phyloP scores from a whole-genome alignment of 2,797 vertebrate species.

The Neostethus bicornis region DNA sequence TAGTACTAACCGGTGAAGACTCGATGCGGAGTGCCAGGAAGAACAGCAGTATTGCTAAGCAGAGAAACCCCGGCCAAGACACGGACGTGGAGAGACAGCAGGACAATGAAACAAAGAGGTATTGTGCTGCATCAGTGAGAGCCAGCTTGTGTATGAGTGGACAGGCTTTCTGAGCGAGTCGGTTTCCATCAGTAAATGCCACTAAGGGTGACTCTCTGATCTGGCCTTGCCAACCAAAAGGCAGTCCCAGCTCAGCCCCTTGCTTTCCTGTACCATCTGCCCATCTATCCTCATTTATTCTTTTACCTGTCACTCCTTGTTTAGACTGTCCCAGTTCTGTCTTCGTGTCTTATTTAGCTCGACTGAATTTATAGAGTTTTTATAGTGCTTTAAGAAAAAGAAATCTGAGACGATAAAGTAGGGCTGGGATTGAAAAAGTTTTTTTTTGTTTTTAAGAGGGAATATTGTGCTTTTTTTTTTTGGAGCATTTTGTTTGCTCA shows the following conservation, averaged over 20 bases:
- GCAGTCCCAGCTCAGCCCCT: conserved; percentile 3
- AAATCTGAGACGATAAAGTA: not conserved
- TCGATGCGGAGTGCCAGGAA: conserved; percentile 28
- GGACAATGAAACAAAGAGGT: conserved; percentile 22
- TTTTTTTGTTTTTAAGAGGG: too few species aligned
- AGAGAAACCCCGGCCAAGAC: conserved; percentile 39
- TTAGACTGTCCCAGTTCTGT: conserved; percentile 39
- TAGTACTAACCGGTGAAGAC: conserved; percentile 32
- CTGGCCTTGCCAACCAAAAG: not conserved
- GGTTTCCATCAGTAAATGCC: conserved; percentile 35
- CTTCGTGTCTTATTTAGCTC: conserved; percentile 8
- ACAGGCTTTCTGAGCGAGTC: conserved; percentile 25
- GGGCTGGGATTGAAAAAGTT: too few species aligned
- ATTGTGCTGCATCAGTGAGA: conserved; percentile 12
- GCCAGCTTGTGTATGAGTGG: conserved; percentile 8
- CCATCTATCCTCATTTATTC: not conserved
- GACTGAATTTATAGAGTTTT: conserved; percentile 1
- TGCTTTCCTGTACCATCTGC: not conserved
- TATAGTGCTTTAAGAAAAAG: not conserved
- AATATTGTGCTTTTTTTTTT: too few species aligned
- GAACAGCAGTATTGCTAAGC: conserved; percentile 32
- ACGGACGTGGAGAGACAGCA: conserved; percentile 23
- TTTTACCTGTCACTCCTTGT: not conserved
- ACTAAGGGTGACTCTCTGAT: conserved; percentile 28
- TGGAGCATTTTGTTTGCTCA: too few species aligned